Percentiles rank a stretch among this genome's conserved stretches.
Evolutionary conservation across 1,140 invertebrate species (phyloP).

Genomic region (Leptinotarsa texana): DNA sequence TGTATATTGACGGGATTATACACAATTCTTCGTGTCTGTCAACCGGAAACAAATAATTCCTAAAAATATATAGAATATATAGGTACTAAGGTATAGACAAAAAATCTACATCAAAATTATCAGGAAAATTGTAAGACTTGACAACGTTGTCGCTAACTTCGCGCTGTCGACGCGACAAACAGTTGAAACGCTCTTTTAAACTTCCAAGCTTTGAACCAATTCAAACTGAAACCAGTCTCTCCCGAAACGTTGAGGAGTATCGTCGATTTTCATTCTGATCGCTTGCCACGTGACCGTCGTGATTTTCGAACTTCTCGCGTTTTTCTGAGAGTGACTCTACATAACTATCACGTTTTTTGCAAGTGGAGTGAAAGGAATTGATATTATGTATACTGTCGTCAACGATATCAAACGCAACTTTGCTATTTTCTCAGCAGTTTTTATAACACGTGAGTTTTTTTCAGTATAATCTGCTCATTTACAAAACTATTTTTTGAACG

Average conservation of each 20-base stretch:
- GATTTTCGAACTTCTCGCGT: constrained; percentile 21
- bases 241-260: not conserved
- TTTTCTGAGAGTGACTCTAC: constrained; percentile 13
- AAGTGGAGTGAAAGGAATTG: constrained; percentile 17
- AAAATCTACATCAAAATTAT: too few relatives aligned
- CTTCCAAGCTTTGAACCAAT: not conserved
- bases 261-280: not conserved
- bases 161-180: not conserved
- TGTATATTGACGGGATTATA: too few relatives aligned
- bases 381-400: constrained; percentile 50
- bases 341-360: constrained; percentile 11
- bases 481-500: too few relatives aligned
- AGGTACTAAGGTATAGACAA: too few relatives aligned
- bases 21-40: too few relatives aligned
- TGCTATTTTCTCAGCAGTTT: constrained; percentile 46
- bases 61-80: too few relatives aligned
- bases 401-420: constrained; percentile 48
- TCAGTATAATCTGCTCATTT: not conserved
- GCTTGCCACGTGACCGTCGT: constrained; percentile 39
- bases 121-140: not conserved
- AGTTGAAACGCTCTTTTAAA: not conserved
- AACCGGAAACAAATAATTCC: too few relatives aligned
- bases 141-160: not conserved
- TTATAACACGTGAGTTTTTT: constrained; percentile 45
- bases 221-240: constrained; percentile 32